Evolutionary conservation across 1,140 invertebrate species (phyloP), one percentile per base, ranked within the genome.

Genomic region (Drosophila murphyi): DNA sequence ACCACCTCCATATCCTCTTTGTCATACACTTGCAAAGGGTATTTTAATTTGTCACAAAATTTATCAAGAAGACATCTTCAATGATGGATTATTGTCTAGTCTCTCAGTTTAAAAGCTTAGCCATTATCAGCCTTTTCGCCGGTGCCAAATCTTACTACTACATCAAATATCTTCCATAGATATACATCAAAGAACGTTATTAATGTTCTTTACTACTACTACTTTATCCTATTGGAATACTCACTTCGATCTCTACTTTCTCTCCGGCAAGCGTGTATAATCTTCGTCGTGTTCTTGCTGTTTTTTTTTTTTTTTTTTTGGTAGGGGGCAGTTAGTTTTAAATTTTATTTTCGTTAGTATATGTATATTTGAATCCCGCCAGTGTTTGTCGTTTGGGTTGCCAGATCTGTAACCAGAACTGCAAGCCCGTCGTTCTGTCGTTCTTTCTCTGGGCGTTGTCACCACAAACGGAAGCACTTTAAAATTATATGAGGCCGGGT

Each of bases 391-490:
- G 74, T 80, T 78, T 78, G 37, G 83, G 55, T 64, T 71, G 73
- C 63, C 76, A 78, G 45, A 47, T 51, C 55, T 60, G 52, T 31
- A 60, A 55, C 64, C 71, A 55, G 62, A 60, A 29, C 55, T 48
- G 31, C 37, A 56, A 47, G 51, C 34, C 29, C 35, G 39, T 41
- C 39, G 45, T 29, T 12, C 45, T 51, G 47, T 37, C 32, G 51
- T 45, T 54, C 32, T 37, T 29, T 61, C 71, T 43, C 60, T 60
- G 63, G 69, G 54, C 73, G 72, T 59, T 69, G 75, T 69, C 71
- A 62, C 85, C 85, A 89, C 85, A 89, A 89, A 90, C 85, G 85
- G 85, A 89, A 89, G 81, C 85, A 89, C 85, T 89, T 89, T 89
- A 90, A 89, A 89, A 89, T 89, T 89, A 89, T 89, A 89, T 89